A percentile compares a stretch with the other conserved stretches of the same genome.
Evolutionary conservation across 2,797 vertebrate species (phyloP).

Genomic region (Halcyon smyrnensis): DNA sequence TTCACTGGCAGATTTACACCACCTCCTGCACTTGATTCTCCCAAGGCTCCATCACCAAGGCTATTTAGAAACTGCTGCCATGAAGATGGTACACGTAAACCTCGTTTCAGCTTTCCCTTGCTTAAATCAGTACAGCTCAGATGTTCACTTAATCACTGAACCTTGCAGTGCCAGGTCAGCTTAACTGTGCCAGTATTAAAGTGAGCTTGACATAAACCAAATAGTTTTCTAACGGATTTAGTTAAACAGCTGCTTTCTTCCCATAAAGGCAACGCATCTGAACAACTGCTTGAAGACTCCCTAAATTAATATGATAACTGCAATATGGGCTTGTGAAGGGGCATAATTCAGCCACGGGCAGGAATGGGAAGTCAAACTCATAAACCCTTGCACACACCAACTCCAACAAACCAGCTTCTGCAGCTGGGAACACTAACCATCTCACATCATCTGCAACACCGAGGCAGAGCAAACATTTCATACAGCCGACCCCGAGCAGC

Average conservation of each 20-base stretch:
- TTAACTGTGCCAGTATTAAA: neutral
- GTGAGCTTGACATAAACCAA: neutral
- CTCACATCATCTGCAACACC: neutral
- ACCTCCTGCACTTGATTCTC: neutral
- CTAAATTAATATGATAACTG: rapidly evolving
- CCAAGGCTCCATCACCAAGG: neutral
- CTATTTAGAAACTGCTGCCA: neutral
- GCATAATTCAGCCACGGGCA: rapidly evolving
- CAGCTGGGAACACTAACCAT: neutral
- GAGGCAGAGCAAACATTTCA: neutral
- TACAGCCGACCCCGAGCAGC: neutral
- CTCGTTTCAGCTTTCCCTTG: neutral
- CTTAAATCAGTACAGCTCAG: neutral
- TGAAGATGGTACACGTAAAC: neutral
- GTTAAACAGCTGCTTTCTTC: neutral
- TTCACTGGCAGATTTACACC: neutral
- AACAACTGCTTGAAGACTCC: neutral
- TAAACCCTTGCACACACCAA: neutral
- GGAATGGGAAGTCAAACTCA: neutral
- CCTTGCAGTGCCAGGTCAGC: neutral
- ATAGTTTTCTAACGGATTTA: neutral
- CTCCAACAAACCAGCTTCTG: neutral
- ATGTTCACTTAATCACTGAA: neutral
- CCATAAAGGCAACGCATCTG: neutral
- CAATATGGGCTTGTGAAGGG: neutral